These are phyloP conservation scores for Scomber japonicus DNA, from an alignment of 2,113 vertebrate genomes.

Conservation along the genomic window DNA sequence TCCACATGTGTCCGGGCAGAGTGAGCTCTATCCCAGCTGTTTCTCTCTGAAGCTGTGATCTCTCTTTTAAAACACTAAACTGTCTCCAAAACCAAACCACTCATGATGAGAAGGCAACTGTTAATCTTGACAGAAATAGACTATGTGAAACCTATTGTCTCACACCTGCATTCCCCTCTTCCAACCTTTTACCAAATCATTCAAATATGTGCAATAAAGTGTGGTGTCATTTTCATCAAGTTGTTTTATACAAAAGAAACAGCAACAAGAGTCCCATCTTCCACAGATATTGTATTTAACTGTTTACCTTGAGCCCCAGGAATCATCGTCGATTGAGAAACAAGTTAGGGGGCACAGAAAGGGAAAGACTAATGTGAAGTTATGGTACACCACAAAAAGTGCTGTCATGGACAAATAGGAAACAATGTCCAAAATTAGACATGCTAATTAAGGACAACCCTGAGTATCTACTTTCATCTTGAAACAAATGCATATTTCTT, in stretches of 20 bases:
- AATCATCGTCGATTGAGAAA: constrained; percentile 31
- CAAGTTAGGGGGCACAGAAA: not conserved
- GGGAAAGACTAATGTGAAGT: constrained; percentile 28
- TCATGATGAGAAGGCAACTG: constrained; percentile 57
- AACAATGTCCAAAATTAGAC: constrained; percentile 44
- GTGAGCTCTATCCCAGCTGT: constrained; percentile 69
- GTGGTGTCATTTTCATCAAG: constrained; percentile 12
- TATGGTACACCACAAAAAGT: constrained; percentile 31
- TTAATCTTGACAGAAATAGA: constrained; percentile 65
- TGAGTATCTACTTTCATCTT: constrained; percentile 30
- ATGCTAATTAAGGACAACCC: constrained; percentile 26
- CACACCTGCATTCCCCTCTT: constrained; percentile 32
- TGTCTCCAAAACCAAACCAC: constrained; percentile 45
- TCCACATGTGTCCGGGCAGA: constrained; percentile 75
- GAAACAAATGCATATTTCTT: constrained; percentile 19
- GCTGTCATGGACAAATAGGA: constrained; percentile 39
- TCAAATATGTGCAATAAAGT: not conserved
- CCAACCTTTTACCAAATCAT: constrained; percentile 17
- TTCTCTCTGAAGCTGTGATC: constrained; percentile 57
- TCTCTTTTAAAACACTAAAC: constrained; percentile 61
- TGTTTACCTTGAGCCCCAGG: constrained; percentile 13
- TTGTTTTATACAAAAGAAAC: constrained; percentile 25
- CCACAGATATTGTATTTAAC: constrained; percentile 21
- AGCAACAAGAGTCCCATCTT: not conserved
- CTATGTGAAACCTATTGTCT: constrained; percentile 52